Percentiles rank a stretch among this genome's conserved stretches.
phyloP scores from a whole-genome alignment of 2,113 vertebrate genomes.

The Gymnogyps californianus region DNA sequence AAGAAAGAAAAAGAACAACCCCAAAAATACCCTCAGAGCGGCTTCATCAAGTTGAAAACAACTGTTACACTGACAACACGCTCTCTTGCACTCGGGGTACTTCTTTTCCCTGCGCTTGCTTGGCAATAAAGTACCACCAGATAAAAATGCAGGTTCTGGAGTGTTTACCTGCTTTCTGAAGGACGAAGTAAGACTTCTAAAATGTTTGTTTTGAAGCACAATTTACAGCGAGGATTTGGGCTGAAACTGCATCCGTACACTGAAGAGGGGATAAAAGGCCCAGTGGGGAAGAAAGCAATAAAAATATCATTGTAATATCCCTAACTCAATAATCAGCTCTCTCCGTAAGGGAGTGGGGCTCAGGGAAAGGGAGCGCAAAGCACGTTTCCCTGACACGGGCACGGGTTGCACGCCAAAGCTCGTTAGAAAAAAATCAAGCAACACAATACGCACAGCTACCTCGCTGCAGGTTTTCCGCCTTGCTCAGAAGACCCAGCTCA shows the following conservation, averaged over 20 bases:
- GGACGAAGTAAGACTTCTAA: not conserved
- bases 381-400: accelerated
- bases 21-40: not conserved
- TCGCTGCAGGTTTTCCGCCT: not conserved
- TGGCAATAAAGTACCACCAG: not conserved
- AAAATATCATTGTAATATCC: not conserved
- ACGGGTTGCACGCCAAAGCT: not conserved
- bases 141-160: not conserved
- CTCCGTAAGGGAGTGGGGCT: not conserved
- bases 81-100: not conserved
- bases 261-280: not conserved
- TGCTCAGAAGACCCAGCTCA: not conserved
- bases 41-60: not conserved
- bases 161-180: not conserved
- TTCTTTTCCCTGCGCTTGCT: not conserved
- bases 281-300: not conserved
- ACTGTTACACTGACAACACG: no score
- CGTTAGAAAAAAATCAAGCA: not conserved
- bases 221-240: not conserved
- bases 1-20: not conserved
- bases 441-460: not conserved
- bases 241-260: not conserved
- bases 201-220: constrained; percentile 30
- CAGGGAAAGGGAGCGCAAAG: not conserved
- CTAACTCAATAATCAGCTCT: not conserved